Evolutionary conservation across 2,113 vertebrate genomes (phyloP), one percentile per base, ranked within the genome.

Genomic region (Mungos mungo): DNA sequence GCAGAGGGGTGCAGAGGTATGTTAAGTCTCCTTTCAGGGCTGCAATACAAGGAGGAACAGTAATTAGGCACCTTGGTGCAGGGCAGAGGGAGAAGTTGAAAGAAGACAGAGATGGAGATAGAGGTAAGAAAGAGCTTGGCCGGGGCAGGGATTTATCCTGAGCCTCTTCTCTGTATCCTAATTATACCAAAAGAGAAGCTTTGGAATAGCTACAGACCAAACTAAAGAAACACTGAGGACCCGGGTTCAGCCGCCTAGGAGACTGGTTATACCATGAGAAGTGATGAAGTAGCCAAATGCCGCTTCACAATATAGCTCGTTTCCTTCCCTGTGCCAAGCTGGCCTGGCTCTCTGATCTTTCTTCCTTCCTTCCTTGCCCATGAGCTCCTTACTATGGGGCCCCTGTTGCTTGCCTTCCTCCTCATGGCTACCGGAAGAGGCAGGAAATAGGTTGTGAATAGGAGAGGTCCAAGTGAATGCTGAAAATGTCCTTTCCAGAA

Each of bases 321-420:
- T 41, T 71, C 33, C 35, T 90, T 60, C 57, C 38, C 5, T 19
- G 66, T 23, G 25, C 50, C 65, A 27, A 33, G 23, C 16, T 1
- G 0, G 2, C 2, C 18, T 2, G 23, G 6, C 2, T 35, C 13
- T 71, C 31, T 10, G 25, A 5, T 47, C 38, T 7, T 41, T 13
- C 31, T n/a, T 21, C 47, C 47, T 76, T 76, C 72, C 14, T 47
- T 80, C 66, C 71, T 80, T 79, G 8, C 29, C 5, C 16, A 31
- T 14, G 4, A 41, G 23, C 4, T n/a, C 25, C 14, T 87, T 29
- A 50, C 23, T 11, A 1, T 9, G 29, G 19, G 8, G 5, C 7
- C 54, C 16, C 68, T 9, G 9, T 21, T 27, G 8, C 15, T 65
- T 31, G 47, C 83, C 19, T 1, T 0, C 38, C 14, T 76, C 57